phyloP scores from a whole-genome alignment of 2,113 vertebrate species.

The Sminthopsis crassicaudata region DNA sequence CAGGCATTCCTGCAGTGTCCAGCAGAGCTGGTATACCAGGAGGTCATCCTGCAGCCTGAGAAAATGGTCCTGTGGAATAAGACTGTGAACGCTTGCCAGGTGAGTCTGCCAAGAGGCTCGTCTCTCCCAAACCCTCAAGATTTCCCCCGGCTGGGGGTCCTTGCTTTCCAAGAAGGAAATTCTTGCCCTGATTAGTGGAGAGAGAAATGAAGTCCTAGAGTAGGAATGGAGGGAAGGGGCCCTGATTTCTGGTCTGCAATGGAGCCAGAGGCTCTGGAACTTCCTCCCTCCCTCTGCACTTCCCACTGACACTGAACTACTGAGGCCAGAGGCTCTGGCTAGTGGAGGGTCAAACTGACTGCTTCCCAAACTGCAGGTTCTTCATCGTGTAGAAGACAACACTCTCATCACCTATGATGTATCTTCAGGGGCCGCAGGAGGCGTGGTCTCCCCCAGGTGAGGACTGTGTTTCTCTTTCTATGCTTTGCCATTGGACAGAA shows the following conservation, averaged over 20 bases:
- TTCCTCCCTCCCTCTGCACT: not conserved
- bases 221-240: not conserved
- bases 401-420: conserved; percentile 95
- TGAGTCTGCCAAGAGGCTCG: conserved; percentile 68
- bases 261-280: not conserved
- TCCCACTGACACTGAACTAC: not conserved
- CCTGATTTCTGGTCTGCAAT: not conserved
- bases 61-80: conserved; percentile 97
- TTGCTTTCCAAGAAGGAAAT: not conserved
- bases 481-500: not conserved
- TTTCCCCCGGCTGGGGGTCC: not conserved
- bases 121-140: not conserved
- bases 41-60: conserved; percentile 97
- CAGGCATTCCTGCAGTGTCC: conserved; percentile 95
- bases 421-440: conserved; percentile 93
- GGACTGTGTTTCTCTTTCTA: not conserved
- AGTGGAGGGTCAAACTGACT: not conserved
- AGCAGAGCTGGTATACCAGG: conserved; percentile 95
- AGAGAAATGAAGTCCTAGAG: fast-evolving
- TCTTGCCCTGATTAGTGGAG: not conserved
- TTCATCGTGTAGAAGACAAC: conserved; percentile 96
- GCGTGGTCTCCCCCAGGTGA: conserved; percentile 95
- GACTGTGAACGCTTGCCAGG: conserved; percentile 94
- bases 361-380: conserved; percentile 84
- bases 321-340: not conserved